Conservation (phyloP, 2,888 invertebrate species). For the Clusia tigrina region DNA sequence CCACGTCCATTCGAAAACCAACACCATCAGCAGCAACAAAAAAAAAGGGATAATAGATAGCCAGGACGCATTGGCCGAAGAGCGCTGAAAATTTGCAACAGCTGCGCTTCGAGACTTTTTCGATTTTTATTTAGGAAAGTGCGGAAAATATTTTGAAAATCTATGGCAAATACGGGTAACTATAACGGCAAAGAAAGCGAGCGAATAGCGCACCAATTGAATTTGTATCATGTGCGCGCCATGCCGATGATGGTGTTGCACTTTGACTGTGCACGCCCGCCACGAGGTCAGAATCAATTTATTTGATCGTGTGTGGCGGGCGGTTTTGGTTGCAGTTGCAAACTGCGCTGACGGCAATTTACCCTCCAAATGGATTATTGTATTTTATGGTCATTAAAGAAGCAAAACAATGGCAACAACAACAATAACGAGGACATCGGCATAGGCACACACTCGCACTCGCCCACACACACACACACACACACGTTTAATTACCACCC, state of each 20-base stretch:
- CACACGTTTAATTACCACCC: constrained; percentile 7
- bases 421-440: background rate
- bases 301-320: background rate
- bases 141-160: background rate
- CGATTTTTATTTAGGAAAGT: background rate
- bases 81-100: background rate
- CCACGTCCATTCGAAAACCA: background rate
- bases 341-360: background rate
- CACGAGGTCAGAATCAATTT: background rate
- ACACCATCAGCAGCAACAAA: background rate
- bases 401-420: background rate
- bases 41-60: too few relatives aligned
- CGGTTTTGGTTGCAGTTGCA: background rate
- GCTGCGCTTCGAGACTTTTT: background rate
- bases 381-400: constrained; percentile 4
- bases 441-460: too few relatives aligned
- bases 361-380: constrained; percentile 2
- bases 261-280: background rate
- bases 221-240: background rate
- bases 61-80: background rate
- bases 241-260: background rate
- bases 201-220: constrained; percentile 3
- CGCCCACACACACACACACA: too few relatives aligned
- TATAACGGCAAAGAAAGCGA: background rate
- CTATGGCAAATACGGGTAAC: too few relatives aligned